Evolutionary conservation across 2,797 vertebrate species (phyloP), one percentile per base, ranked within the genome.

Genomic region (Sebastes vulpes): DNA sequence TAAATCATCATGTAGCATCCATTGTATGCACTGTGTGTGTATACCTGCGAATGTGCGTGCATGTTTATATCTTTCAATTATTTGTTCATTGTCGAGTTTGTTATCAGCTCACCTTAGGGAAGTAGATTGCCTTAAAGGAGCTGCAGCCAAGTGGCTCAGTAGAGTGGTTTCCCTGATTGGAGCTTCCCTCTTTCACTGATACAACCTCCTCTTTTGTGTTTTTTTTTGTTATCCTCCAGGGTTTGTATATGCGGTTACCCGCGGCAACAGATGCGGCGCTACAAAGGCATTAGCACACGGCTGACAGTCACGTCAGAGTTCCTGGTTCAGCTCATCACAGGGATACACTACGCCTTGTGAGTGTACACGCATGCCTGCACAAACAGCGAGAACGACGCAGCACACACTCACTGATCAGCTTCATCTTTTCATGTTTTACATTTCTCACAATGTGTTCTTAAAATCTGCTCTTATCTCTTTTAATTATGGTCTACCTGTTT

Each of bases 311-410:
- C 99, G 3, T 97, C 99, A 4, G 98, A 98, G 90, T 99, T 99
- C 95, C 96, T 99, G 95, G 99, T 99, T 61, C 99, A 99, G 72
- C 97, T 99, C 95, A 96, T 99, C 89, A 98, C 98, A 3, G 98
- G 98, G 77, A 98, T 99, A 93, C 98, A 99, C 95, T 99, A 97
- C 73, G 97, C 98, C n/a, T 96, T 99, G 99, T 99, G 95, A 98
- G 98, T 97, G 65, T 42, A 26, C 48, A 32, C 69, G 61, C 59
- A 52, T 0, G 1, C 18, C 6, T 35, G 21, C 25, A 57, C 59
- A 70, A 7, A 74, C 31, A 25, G 8, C 14, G 14, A 63, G 50
- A 46, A 9, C n/a, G 50, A 23, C 46, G 11, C 57, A 32, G 16
- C 67, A 29, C 56, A 46, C 3, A 57, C 11, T 53, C 21, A 20